These are phyloP conservation scores for Hypanus sabinus DNA, from an alignment of 2,113 vertebrate genomes.

Conservation along the genomic window DNA sequence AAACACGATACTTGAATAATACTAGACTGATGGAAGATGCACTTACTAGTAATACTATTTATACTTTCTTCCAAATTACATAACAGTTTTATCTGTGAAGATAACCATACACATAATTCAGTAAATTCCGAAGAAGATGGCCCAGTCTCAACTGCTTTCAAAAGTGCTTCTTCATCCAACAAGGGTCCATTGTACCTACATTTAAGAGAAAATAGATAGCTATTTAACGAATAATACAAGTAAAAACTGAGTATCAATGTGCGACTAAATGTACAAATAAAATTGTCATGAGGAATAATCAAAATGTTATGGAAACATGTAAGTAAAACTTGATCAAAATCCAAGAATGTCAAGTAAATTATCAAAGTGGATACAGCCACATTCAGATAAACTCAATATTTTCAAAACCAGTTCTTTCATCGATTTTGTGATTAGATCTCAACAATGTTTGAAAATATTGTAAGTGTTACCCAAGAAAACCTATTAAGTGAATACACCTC, in stretches of 20 bases:
- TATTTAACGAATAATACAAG: not conserved
- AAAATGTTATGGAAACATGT: not conserved
- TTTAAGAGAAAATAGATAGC: not conserved
- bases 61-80: conserved; percentile 74
- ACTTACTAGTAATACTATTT: conserved; percentile 54
- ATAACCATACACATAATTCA: conserved; percentile 77
- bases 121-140: conserved; percentile 73
- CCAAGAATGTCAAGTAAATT: not conserved
- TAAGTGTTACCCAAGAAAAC: too few species aligned
- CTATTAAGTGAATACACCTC: too few species aligned
- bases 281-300: not conserved
- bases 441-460: not conserved
- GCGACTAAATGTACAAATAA: not conserved
- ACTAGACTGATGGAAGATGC: not conserved
- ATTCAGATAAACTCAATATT: not conserved
- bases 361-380: not conserved
- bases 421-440: not conserved
- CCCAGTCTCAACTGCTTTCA: conserved; percentile 66
- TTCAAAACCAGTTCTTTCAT: not conserved
- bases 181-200: conserved; percentile 76
- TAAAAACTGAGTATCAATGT: not conserved
- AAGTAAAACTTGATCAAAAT: not conserved
- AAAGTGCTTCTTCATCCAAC: conserved; percentile 68
- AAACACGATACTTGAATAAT: not conserved
- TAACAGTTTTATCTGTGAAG: conserved; percentile 66